Evolutionary conservation across 2,113 vertebrate species (phyloP), one percentile per base, ranked within the genome.

Genomic region (Eleginops maclovinus): DNA sequence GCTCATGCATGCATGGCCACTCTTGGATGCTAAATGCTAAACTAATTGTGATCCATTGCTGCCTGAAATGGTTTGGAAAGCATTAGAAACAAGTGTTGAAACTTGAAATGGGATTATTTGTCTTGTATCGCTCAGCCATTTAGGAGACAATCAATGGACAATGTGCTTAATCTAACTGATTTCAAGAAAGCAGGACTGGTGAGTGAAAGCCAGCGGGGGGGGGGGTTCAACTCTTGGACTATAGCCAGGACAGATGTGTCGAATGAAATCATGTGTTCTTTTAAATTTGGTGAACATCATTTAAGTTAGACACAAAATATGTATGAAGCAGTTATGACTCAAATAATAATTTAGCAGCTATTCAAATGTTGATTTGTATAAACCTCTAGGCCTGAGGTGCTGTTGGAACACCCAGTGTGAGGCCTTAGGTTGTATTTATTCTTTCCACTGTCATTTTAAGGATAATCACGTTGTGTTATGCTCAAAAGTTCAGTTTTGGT

Each of bases 41-140:
- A 92, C 90, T 90, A 87, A 92, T 89, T 92, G 85, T 87, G 81
- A 87, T 89, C 87, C 76, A 65, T 86, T 79, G 79, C 85, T 86
- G 89, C 81, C 84, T 82, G 69, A 77, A 82, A 91, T 90, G 73
- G 87, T 91, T 93, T 84, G 82, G 76, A 91, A 89, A 83, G 77
- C 87, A 85, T 91, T 89, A 87, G 88, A 91, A 93, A 91, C 87
- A 76, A 93, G 88, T 84, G 88, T 75, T 82, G 85, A 72, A 88
- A 88, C 88, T 87, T 75, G 64, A 87, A 92, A 93, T 93, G 64
- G 74, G 89, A 92, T 93, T 91, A 93, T 92, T 92, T 88, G 83
- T 85, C 80, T 86, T 77, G 86, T 80, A 75, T 88, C 31, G 50
- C 83, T 63, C 67, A 59, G 81, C 89, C 89, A 90, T 91, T 91